Evolutionary conservation across 2,797 vertebrate genomes (phyloP).

Genomic region (Caiman crocodilus): DNA sequence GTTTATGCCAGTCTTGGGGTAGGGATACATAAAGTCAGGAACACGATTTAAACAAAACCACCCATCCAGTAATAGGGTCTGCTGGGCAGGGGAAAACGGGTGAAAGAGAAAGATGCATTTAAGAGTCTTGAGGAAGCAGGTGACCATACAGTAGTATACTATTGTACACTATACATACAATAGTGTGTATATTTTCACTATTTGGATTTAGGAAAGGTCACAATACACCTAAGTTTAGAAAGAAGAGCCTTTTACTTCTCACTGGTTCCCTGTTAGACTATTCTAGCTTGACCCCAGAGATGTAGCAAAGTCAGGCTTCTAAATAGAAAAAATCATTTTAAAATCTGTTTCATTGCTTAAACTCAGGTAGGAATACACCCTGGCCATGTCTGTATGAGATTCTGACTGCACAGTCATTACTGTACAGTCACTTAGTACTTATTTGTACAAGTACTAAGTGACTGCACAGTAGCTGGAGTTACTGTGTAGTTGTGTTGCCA

Average conservation of each 20-base stretch:
- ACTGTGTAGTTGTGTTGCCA: too few species aligned
- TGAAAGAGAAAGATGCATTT: not conserved
- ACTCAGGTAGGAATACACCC: not conserved
- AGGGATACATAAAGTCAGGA: not conserved
- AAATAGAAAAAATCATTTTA: not conserved
- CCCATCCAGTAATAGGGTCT: not conserved
- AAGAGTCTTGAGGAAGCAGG: not conserved
- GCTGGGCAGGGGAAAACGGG: not conserved
- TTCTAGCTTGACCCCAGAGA: not conserved
- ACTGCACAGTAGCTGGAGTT: too few species aligned
- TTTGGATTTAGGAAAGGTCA: not conserved
- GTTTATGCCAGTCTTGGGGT: not conserved
- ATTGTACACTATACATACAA: too few species aligned
- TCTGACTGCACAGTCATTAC: not conserved
- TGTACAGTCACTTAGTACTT: not conserved
- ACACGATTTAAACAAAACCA: not conserved
- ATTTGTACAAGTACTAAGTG: not conserved
- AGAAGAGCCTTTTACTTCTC: not conserved
- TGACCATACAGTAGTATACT: not conserved
- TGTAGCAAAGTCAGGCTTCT: not conserved
- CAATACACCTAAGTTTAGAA: not conserved
- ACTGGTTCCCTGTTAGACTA: not conserved
- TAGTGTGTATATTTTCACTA: not conserved
- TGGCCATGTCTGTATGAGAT: too few species aligned
- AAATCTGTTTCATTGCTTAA: not conserved